Evolutionary conservation across 2,797 vertebrate species (phyloP), one percentile per base, ranked within the genome.

Genomic region (Acanthis flammea): DNA sequence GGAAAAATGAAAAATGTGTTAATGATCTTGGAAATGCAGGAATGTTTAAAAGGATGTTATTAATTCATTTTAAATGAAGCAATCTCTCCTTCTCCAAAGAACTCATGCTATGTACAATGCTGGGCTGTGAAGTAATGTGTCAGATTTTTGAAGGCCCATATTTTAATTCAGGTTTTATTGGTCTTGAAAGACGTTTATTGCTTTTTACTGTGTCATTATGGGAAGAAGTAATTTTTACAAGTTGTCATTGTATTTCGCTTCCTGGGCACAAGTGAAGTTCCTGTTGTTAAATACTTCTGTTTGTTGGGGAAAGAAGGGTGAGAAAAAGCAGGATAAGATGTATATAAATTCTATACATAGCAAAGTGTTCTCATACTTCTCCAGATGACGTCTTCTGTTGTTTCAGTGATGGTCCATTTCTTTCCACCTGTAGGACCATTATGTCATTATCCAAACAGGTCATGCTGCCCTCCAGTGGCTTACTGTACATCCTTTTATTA

Each of bases 131-230:
- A 82, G 78, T 76, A 94, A 53, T 91, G 41, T 67, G 78, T 94
- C 92, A 83, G 48, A 62, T 92, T 92, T 92, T 83, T 71, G 10
- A 94, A 91, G 90, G 54, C 77, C 48, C 16, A 7, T 68, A 83
- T 97, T 93, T 94, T 91, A 77, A 91, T 97, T 90, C 50, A 27
- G 23, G 33, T 91, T 90, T 92, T 94, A 95, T 93, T 91, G 73
- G 95, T 92, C 80, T 85, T 79, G 82, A 87, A 86, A 87, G 84
- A 68, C 50, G 0, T 94, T 95, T 92, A 77, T 93, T 93, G 71
- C 63, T 82, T 55, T 95, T 94, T 89, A 90, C 82, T 85, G 25
- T 79, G 80, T 91, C 82, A 92, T 90, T 87, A 93, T 85, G 35
- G 48, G 62, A 95, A 88, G 42, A 89, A 79, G 76, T 87, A 82